Evolutionary conservation across 2,113 vertebrate species (phyloP), one percentile per base, ranked within the genome.

Genomic region (Rhadina sibilatrix): DNA sequence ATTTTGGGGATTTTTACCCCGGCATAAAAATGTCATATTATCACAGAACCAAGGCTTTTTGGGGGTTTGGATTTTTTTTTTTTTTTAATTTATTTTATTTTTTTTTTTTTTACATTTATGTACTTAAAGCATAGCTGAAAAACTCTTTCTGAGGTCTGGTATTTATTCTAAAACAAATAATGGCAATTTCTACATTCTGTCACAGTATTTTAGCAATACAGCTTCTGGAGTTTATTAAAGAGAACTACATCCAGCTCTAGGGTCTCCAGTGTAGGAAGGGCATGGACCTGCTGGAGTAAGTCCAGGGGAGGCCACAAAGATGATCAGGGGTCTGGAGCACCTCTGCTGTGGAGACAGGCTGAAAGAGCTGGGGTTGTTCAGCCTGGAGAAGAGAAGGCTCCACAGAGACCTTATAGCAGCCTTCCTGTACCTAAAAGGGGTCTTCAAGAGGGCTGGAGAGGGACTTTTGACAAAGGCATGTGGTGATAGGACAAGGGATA

Each of bases 141-240:
- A 92, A 65, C 10, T 66, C 25, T 68, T 60, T 61, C 12, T 50
- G 8, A 76, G 61, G 27, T 56, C 35, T 49, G 30, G 28, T 61
- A 66, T 80, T 79, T 89, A 66, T 27, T 88, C 59, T 35, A 86
- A 89, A 93, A 35, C 18, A 85, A 75, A 71, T 60, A 91, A 60
- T 70, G 64, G 12, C 63, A 59, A 19, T 64, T 93, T 61, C 59
- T 88, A 64, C 31, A 66, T 64, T 66, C 11, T 49, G 28, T 91
- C 49, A 35, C 49, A 50, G 49, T 25, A 13, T 54, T 59, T 94
- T 70, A 89, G 72, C 30, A 90, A 25, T 49, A 76, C 4, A 5
- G 12, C 16, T 87, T 52, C 54, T 22, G 15, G 22, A 59, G 12
- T 77, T 96, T 59, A 61, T 46, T 74, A 46, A 53, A 68, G 24